Evolutionary conservation across 2,888 invertebrate species (phyloP), one percentile per base, ranked within the genome.

Genomic region (Loripinus fragilis): DNA sequence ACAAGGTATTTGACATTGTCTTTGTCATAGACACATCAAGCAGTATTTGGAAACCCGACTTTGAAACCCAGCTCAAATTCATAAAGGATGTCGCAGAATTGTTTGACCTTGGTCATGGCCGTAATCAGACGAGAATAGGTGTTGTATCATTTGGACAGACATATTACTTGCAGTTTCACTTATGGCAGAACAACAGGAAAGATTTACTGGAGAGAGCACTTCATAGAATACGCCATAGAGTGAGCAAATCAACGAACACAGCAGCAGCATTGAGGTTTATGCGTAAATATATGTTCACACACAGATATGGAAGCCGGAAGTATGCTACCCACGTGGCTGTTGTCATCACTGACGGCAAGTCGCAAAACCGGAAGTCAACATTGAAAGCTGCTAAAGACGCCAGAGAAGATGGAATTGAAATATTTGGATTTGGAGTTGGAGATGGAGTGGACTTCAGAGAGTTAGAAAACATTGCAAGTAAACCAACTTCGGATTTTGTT

Each of bases 11-110:
- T 12, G 88, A 88, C 72, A 78, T 88, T 5, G 85, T 87, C 25
- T 88, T 89, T 71, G 73, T 86, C n/a, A 76, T 89, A 45, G 89
- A 89, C 76, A 80, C 84, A 0, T 88, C 89, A 7, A 84, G 86
- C 66, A 87, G 87, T 69, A 86, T 89, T 7, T 87, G 85, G 85
- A 72, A 71, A 45, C 82, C 81, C 1, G 85, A 89, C 74, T 90
- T 89, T 73, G 71, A 85, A 5, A 80, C 79, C 10, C 85, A 87
- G 60, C 48, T 87, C 1, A 48, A 77, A 50, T 89, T 89, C 55
- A 82, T 87, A 10, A 77, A 77, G 23, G 80, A 86, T 38, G 76
- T 88, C 38, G 64, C 87, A 15, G 71, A 79, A 12, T 74, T 81
- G 66, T 86, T 88, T 38, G 83, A 86, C 30, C 75, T 87, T 0